Evolutionary conservation across 2,888 invertebrate genomes (phyloP).

Genomic region (Plebejus argus): DNA sequence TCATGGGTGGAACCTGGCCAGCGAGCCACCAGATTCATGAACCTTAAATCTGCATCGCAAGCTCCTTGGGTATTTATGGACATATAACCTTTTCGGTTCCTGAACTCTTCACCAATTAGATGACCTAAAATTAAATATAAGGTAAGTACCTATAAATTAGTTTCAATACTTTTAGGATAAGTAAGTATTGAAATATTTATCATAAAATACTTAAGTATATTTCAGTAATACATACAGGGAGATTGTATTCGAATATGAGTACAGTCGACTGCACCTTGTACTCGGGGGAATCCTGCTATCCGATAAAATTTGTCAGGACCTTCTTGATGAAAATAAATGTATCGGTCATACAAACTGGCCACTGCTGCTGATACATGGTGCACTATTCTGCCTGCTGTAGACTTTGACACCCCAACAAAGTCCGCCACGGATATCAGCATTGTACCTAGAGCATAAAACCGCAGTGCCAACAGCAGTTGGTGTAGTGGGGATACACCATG

Average conservation of each 20-base stretch:
- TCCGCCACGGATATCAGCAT: constrained; percentile 46
- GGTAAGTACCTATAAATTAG: too few species aligned
- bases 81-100: constrained; percentile 28
- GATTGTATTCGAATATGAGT: constrained; percentile 44
- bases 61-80: constrained; percentile 38
- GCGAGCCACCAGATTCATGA: constrained; percentile 38
- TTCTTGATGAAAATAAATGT: too few species aligned
- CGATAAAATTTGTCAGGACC: constrained; percentile 37
- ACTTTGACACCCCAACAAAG: constrained; percentile 43
- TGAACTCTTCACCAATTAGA: too few species aligned
- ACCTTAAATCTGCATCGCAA: constrained; percentile 34
- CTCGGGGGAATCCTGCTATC: constrained; percentile 43
- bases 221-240: constrained; percentile 38
- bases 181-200: too few species aligned
- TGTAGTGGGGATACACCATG: neutral
- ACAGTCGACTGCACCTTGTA: constrained; percentile 45
- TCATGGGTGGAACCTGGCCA: constrained; percentile 36
- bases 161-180: too few species aligned
- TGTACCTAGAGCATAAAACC: constrained; percentile 46
- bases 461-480: neutral
- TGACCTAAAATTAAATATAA: too few species aligned
- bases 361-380: too few species aligned
- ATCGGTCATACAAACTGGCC: too few species aligned
- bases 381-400: too few species aligned
- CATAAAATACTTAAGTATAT: too few species aligned